Conservation (phyloP, 2,888 invertebrate species). For the Mimumesa dahlbomi region DNA sequence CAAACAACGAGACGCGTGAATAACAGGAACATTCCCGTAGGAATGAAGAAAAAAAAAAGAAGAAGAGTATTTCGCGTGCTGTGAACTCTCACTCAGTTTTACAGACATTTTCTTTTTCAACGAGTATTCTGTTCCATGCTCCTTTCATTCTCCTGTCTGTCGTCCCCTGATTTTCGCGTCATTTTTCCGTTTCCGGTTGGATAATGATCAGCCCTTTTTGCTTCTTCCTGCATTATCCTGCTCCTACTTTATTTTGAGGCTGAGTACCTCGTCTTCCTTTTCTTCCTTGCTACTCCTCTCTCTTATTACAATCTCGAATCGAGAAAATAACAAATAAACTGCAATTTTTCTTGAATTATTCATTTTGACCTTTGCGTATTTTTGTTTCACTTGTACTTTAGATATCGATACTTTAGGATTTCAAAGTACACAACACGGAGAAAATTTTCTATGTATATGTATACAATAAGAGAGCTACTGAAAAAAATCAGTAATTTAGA, state of each 20-base stretch:
- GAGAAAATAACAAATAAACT: neutral
- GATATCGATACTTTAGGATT: too few species aligned
- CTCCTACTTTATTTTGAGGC: neutral
- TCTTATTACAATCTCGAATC: conserved; percentile 3
- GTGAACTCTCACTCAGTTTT: neutral
- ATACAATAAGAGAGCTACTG: too few species aligned
- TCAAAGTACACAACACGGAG: too few species aligned
- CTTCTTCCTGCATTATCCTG: neutral
- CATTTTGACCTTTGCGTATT: too few species aligned
- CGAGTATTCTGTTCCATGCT: conserved; percentile 16
- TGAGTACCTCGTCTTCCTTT: neutral
- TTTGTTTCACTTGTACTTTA: too few species aligned
- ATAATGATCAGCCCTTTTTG: conserved; percentile 27
- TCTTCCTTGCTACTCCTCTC: neutral
- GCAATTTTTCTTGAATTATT: too few species aligned
- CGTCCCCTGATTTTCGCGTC: conserved; percentile 28
- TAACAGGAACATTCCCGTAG: conserved; percentile 10
- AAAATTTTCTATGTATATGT: too few species aligned
- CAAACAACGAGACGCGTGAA: conserved; percentile 26
- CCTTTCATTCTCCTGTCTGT: conserved; percentile 19
- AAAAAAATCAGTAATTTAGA: too few species aligned
- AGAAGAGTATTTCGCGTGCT: conserved; percentile 9
- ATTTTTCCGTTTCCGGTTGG: conserved; percentile 22
- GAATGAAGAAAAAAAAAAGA: too few species aligned
- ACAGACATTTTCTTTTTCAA: conserved; percentile 10